phyloP scores from a whole-genome alignment of 2,888 invertebrate genomes.

The Isoperla grammatica region DNA sequence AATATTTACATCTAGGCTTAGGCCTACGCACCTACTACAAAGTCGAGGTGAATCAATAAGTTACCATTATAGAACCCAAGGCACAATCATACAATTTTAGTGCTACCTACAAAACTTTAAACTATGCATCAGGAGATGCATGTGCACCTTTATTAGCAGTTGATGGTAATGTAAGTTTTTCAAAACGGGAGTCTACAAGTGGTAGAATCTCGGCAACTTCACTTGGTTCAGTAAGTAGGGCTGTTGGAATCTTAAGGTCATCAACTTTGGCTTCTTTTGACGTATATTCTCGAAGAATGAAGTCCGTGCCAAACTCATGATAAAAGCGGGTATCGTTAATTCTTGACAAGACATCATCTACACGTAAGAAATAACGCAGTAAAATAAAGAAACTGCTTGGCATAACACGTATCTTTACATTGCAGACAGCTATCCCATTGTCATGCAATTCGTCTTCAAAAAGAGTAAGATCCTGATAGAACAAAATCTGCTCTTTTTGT shows the following conservation, averaged over 20 bases:
- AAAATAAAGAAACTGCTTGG: conserved; percentile 87
- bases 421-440: conserved; percentile 86
- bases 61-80: too few relatives aligned
- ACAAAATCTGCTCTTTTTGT: conserved; percentile 83
- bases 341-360: conserved; percentile 86
- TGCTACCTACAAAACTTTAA: too few relatives aligned
- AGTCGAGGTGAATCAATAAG: too few relatives aligned
- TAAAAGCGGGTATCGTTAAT: conserved; percentile 85
- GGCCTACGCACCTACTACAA: too few relatives aligned
- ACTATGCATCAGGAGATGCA: too few relatives aligned
- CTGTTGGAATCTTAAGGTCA: conserved; percentile 58
- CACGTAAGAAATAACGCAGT: conserved; percentile 84
- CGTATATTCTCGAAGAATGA: conserved; percentile 77
- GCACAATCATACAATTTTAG: too few relatives aligned
- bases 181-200: conserved; percentile 45
- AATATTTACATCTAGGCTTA: too few relatives aligned
- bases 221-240: conserved; percentile 60
- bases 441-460: conserved; percentile 99
- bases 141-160: not conserved
- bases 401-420: conserved; percentile 98
- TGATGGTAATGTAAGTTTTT: conserved; percentile 43
- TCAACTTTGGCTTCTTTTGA: conserved; percentile 67
- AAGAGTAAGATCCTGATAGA: conserved; percentile 87
- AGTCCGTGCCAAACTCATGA: conserved; percentile 68
- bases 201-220: conserved; percentile 62